These are phyloP conservation scores for Pectinophora gossypiella DNA, from an alignment of 1,140 invertebrate genomes.

Conservation along the genomic window DNA sequence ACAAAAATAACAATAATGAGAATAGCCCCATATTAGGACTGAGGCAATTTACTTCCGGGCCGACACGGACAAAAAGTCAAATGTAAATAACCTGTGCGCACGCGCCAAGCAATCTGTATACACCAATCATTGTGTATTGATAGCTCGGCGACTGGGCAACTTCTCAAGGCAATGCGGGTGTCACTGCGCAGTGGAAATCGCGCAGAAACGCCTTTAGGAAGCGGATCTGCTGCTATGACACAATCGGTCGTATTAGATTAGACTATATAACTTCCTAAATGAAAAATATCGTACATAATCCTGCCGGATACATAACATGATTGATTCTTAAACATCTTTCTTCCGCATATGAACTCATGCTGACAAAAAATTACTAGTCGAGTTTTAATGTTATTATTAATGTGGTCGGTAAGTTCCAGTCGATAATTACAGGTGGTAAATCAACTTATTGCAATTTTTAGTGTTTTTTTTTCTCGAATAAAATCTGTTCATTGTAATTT, in stretches of 20 bases:
- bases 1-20: slow-evolving; percentile 5
- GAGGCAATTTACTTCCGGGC: slow-evolving; percentile 58
- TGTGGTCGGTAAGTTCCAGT: neutral
- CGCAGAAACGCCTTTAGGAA: slow-evolving; percentile 37
- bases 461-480: too few relatives aligned
- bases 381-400: neutral
- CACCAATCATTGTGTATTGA: slow-evolving; percentile 29
- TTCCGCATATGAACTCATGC: slow-evolving; percentile 67
- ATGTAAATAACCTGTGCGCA: slow-evolving; percentile 69
- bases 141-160: slow-evolving; percentile 19
- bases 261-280: slow-evolving; percentile 53
- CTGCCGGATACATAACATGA: slow-evolving; percentile 54
- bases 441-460: too few relatives aligned
- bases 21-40: slow-evolving; percentile 50
- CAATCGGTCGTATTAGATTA: slow-evolving; percentile 46
- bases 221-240: slow-evolving; percentile 44
- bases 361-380: slow-evolving; percentile 27
- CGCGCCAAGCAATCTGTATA: slow-evolving; percentile 30
- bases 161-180: slow-evolving; percentile 13
- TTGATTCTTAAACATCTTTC: slow-evolving; percentile 35
- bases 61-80: slow-evolving; percentile 60
- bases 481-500: too few relatives aligned
- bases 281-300: slow-evolving; percentile 35
- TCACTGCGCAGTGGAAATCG: slow-evolving; percentile 31
- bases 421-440: too few relatives aligned